Percentiles rank a stretch among this genome's conserved stretches.
phyloP scores from a whole-genome alignment of 2,888 invertebrate species.

The Pheosia tremula region DNA sequence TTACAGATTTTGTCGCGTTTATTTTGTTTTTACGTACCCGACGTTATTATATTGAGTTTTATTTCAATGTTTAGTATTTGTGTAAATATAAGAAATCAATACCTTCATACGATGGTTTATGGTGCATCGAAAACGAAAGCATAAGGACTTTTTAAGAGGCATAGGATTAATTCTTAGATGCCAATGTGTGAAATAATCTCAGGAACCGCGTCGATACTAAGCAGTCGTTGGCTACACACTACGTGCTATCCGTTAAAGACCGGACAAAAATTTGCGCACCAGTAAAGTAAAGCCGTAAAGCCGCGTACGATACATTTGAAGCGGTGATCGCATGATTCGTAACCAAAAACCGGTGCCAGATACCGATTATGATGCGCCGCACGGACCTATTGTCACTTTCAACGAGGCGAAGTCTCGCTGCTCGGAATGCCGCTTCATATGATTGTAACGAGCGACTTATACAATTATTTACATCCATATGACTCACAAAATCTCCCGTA shows the following conservation, averaged over 20 bases:
- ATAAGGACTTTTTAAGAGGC: too few relatives aligned
- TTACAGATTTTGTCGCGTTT: too few relatives aligned
- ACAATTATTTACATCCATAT: constrained; percentile 4
- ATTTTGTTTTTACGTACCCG: too few relatives aligned
- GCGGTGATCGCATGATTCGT: constrained; percentile 18
- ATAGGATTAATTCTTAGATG: too few relatives aligned
- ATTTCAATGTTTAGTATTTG: too few relatives aligned
- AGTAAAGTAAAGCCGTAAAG: too few relatives aligned
- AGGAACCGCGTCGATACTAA: neutral
- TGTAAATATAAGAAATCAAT: too few relatives aligned
- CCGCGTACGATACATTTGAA: constrained; percentile 9
- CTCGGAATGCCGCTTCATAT: neutral
- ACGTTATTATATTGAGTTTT: too few relatives aligned
- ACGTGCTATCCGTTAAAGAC: neutral
- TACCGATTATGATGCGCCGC: constrained; percentile 21
- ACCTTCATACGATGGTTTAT: too few relatives aligned
- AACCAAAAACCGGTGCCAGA: constrained; percentile 10
- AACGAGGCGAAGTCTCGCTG: constrained; percentile 12
- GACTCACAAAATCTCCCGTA: neutral
- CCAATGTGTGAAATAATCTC: neutral
- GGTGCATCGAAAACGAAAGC: too few relatives aligned
- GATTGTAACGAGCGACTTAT: neutral
- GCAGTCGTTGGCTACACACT: neutral
- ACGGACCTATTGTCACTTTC: constrained; percentile 28
- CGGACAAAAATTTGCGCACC: neutral